Evolutionary conservation across 2,797 vertebrate species (phyloP).

Genomic region (Lepilemur ruficaudatus): DNA sequence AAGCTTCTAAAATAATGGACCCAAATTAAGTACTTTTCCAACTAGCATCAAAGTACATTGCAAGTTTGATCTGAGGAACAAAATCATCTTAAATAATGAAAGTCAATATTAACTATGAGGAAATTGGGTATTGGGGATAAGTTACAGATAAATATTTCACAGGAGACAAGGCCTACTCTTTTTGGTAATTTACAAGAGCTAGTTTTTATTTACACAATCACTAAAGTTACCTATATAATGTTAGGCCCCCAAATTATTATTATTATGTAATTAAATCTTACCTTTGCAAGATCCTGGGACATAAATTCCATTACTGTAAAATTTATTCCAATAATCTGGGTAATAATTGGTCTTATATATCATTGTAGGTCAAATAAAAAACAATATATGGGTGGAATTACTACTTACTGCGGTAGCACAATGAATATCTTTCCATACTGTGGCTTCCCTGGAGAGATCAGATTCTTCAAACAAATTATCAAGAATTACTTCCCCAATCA

Average conservation of each 20-base stretch:
- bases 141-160: background rate
- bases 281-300: background rate
- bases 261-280: background rate
- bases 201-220: background rate
- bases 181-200: background rate
- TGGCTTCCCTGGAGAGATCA: constrained; percentile 96
- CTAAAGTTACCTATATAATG: background rate
- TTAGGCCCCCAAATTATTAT: background rate
- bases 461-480: constrained; percentile 99
- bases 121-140: background rate
- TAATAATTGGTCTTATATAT: background rate
- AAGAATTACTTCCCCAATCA: constrained; percentile 98
- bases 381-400: background rate
- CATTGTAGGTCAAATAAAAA: constrained; percentile 14
- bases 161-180: background rate
- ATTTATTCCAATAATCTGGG: background rate
- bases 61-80: background rate
- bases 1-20: background rate
- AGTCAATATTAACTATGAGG: background rate
- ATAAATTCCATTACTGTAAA: background rate
- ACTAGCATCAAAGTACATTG: background rate
- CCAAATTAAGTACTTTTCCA: background rate
- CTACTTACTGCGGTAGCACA: constrained; percentile 95
- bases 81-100: background rate
- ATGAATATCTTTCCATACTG: constrained; percentile 98